Conservation (phyloP, 2,888 invertebrate genomes). For the Cheilosia vulpina region DNA sequence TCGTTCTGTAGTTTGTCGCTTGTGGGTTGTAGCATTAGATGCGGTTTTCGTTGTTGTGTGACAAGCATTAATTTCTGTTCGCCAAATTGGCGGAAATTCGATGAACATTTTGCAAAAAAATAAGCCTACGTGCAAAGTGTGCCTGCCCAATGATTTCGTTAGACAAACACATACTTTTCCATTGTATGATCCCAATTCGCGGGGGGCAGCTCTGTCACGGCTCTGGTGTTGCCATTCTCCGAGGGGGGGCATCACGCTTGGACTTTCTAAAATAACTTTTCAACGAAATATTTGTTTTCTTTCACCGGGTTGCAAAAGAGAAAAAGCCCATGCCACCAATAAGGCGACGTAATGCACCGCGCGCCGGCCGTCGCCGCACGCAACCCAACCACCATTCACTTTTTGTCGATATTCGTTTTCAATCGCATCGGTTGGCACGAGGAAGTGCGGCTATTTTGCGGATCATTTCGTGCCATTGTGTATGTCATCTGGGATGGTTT, state of each 20-base stretch:
- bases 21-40: background rate
- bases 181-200: slow-evolving; percentile 20
- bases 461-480: slow-evolving; percentile 25
- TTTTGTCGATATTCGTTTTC: slow-evolving; percentile 41
- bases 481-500: slow-evolving; percentile 34
- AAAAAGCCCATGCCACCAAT: slow-evolving; percentile 42
- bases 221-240: slow-evolving; percentile 51
- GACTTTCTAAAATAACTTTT: slow-evolving; percentile 74
- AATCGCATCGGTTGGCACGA: slow-evolving; percentile 72
- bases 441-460: slow-evolving; percentile 71
- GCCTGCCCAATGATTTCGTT: background rate
- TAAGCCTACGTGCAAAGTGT: slow-evolving; percentile 5
- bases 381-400: slow-evolving; percentile 70
- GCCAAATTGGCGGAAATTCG: slow-evolving; percentile 39
- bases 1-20: background rate
- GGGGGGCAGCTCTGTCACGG: background rate
- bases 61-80: slow-evolving; percentile 33
- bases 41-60: slow-evolving; percentile 27
- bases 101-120: background rate
- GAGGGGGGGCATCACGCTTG: slow-evolving; percentile 26
- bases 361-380: slow-evolving; percentile 42
- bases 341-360: slow-evolving; percentile 62
- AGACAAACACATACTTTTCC: slow-evolving; percentile 25
- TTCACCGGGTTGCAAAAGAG: slow-evolving; percentile 67
- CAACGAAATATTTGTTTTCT: slow-evolving; percentile 71